Conservation (phyloP, 1,140 invertebrate genomes). For the Episyrphus balteatus region DNA sequence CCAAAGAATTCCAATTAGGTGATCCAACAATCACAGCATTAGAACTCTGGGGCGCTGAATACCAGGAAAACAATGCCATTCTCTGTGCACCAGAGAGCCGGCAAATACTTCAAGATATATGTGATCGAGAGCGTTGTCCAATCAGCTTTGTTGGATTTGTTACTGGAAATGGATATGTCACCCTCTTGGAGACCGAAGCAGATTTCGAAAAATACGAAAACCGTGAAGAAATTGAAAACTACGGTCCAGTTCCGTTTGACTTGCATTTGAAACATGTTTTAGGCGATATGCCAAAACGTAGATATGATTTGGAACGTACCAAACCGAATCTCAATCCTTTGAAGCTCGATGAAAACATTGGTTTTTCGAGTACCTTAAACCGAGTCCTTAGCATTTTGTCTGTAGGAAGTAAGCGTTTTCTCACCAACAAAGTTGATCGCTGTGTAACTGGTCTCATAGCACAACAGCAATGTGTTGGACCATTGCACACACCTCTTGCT, state of each 20-base stretch:
- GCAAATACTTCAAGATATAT: slow-evolving; percentile 57
- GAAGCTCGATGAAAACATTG: slow-evolving; percentile 14
- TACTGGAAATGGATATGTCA: slow-evolving; percentile 74
- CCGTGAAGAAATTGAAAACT: slow-evolving; percentile 17
- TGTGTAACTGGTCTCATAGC: slow-evolving; percentile 93
- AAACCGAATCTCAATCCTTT: slow-evolving; percentile 13
- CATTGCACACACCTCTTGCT: slow-evolving; percentile 86
- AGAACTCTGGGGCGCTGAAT: slow-evolving; percentile 96
- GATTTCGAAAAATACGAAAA: slow-evolving; percentile 28
- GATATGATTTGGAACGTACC: slow-evolving; percentile 25
- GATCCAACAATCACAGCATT: slow-evolving; percentile 88
- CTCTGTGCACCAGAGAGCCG: slow-evolving; percentile 58
- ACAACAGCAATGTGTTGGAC: slow-evolving; percentile 96
- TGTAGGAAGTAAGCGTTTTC: slow-evolving; percentile 89
- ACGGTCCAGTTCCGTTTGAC: slow-evolving; percentile 52
- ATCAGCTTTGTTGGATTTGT: slow-evolving; percentile 88
- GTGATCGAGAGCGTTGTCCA: slow-evolving; percentile 78
- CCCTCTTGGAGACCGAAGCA: slow-evolving; percentile 54
- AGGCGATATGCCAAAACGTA: slow-evolving; percentile 48
- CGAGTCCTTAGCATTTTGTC: slow-evolving; percentile 78
- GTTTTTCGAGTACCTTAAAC: slow-evolving; percentile 56
- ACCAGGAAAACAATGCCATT: slow-evolving; percentile 92
- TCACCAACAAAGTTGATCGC: slow-evolving; percentile 92
- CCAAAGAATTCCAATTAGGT: slow-evolving; percentile 78
- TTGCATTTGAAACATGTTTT: slow-evolving; percentile 81